phyloP scores from a whole-genome alignment of 2,888 invertebrate species.

The Scelioninae gen. 2 region DNA sequence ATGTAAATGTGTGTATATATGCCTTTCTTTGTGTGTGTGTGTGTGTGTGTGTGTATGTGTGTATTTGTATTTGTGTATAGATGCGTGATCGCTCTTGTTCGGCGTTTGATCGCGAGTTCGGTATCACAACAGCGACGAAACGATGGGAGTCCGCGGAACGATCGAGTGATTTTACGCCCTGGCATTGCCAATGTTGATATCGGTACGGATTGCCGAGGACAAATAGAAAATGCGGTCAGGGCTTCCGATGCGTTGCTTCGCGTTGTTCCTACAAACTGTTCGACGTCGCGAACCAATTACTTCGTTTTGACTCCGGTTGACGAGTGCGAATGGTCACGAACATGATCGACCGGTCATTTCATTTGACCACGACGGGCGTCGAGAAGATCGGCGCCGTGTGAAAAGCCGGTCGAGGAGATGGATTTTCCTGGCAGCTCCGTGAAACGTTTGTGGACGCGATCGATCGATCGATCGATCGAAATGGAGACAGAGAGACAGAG shows the following conservation, averaged over 20 bases:
- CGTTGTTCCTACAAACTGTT: constrained; percentile 14
- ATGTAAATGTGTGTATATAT: too few relatives aligned
- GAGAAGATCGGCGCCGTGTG: background rate
- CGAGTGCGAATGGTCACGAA: constrained; percentile 35
- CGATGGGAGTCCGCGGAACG: constrained; percentile 31
- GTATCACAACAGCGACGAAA: constrained; percentile 40
- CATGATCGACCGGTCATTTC: constrained; percentile 24
- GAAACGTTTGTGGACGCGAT: constrained; percentile 18
- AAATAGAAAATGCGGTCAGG: constrained; percentile 21
- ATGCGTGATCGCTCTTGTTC: constrained; percentile 9
- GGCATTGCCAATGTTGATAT: constrained; percentile 7
- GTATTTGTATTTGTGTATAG: too few relatives aligned
- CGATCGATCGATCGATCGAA: too few relatives aligned
- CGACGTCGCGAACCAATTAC: constrained; percentile 1
- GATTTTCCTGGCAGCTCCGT: constrained; percentile 14
- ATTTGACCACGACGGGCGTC: too few relatives aligned
- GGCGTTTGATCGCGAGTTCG: constrained; percentile 20
- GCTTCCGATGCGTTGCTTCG: constrained; percentile 7
- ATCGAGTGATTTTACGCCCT: constrained; percentile 21
- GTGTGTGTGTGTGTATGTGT: too few relatives aligned
- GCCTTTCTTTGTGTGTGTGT: too few relatives aligned
- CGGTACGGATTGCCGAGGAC: constrained; percentile 7
- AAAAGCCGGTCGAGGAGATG: constrained; percentile 9
- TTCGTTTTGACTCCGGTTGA: background rate
- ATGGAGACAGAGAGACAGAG: constrained; percentile 37